Base-by-base conservation (phyloP, 2,797 vertebrate species). In the Myripristis murdjan region DNA sequence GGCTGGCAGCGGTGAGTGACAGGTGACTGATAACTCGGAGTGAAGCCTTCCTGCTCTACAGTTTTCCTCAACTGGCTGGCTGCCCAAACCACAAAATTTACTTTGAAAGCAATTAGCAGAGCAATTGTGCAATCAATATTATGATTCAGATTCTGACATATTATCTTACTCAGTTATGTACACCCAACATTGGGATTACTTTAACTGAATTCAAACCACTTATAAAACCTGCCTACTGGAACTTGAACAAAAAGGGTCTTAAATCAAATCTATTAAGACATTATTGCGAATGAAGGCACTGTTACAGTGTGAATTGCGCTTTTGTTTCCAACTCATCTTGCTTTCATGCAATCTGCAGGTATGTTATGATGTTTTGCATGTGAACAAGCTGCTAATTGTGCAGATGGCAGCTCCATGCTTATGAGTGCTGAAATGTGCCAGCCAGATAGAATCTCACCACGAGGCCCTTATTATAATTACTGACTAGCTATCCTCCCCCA, bases 361-460 rank as follows among this genome's bases (percentile, higher is more conserved):
- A 20, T 24, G 37, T 23, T 51, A 11, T 31, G 48, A 49, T 33
- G 58, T 64, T 73, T 35, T 44, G 20, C 26, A 43, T 6, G 2
- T 14, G 59, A 81, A 69, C 47, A 31, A 74, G 71, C 79, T 71
- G 82, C 55, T 75, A 70, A 87, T 62, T 70, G 64, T 83, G 54
- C 86, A 59, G 82, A 63, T 64, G 76, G 75, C 54, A 35, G 48
- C 24, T 14, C 48, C 55, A 28, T 24, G 41, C 48, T n/a, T 49
- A 28, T 35, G 26, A 67, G 65, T 11, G 64, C 48, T 71, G 58
- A 75, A 83, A 85, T 41, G 61, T 18, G 28, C 73, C 52, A 58
- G 77, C 82, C 75, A 24, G 47, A 47, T 46, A 56, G 53, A 83
- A 80, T 64, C 75, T 77, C 63, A 59, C 76, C 70, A 72, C 44